A percentile compares a stretch with the other conserved stretches of the same genome.
Conservation (phyloP, 2,797 vertebrate species). For the Rallus crepitans region DNA sequence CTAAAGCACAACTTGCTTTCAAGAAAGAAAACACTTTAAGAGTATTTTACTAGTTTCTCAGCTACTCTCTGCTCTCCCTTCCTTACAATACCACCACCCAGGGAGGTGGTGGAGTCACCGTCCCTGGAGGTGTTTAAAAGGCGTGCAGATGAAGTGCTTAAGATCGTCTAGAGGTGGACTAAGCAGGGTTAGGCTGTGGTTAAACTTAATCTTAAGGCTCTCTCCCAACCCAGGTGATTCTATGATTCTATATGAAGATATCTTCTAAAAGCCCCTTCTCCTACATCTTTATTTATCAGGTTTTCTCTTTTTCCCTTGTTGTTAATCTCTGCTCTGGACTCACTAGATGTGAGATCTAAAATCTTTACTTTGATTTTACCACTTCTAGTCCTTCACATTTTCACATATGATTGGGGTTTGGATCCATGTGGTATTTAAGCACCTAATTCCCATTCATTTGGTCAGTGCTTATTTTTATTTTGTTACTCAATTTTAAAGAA, state of each 20-base stretch:
- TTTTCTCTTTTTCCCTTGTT: neutral
- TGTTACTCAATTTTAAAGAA: neutral
- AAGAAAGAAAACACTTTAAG: neutral
- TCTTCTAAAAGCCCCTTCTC: neutral
- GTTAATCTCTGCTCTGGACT: neutral
- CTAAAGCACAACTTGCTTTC: neutral
- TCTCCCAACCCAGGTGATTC: too few relatives aligned
- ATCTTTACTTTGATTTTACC: neutral
- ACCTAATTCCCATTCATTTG: neutral
- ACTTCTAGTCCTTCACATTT: neutral
- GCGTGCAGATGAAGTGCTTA: too few relatives aligned
- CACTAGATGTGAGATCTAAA: neutral
- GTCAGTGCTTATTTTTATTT: neutral
- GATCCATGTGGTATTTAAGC: neutral
- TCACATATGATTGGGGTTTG: neutral
- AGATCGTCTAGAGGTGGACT: too few relatives aligned
- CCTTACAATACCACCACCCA: neutral
- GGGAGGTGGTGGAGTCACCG: too few relatives aligned
- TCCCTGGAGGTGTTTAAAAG: too few relatives aligned
- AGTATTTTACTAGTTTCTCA: neutral
- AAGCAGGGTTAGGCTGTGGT: too few relatives aligned
- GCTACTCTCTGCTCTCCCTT: neutral
- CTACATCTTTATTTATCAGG: neutral
- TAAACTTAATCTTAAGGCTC: too few relatives aligned
- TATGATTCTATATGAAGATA: neutral